Conservation (phyloP, 2,113 vertebrate genomes). For the Leucopternis melanops region DNA sequence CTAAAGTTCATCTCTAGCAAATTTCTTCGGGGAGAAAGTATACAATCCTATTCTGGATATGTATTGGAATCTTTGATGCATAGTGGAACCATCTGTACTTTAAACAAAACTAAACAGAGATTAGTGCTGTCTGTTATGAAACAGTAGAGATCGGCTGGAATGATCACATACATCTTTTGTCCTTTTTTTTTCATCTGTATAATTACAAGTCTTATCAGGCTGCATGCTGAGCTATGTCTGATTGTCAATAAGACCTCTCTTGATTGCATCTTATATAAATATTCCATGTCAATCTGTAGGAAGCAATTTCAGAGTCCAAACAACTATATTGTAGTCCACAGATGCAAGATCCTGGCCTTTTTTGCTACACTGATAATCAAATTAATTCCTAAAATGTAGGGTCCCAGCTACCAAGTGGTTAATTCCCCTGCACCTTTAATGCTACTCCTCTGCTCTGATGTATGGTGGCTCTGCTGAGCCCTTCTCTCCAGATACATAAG, state of each 20-base stretch:
- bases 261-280: constrained; percentile 32
- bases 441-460: neutral
- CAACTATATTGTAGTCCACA: neutral
- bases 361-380: neutral
- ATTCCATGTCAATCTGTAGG: neutral
- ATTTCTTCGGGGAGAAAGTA: neutral
- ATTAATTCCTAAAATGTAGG: neutral
- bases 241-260: constrained; percentile 33
- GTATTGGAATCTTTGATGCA: neutral
- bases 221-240: constrained; percentile 25
- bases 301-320: neutral
- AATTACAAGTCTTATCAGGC: constrained; percentile 24
- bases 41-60: neutral
- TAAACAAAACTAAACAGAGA: neutral
- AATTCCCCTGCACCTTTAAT: neutral
- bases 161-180: neutral
- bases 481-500: neutral
- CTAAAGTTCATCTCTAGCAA: neutral
- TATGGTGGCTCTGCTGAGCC: neutral
- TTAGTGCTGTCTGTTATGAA: neutral
- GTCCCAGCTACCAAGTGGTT: neutral
- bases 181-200: neutral
- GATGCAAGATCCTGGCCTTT: neutral
- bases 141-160: neutral
- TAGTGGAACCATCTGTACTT: neutral